A percentile compares a stretch with the other conserved stretches of the same genome.
Evolutionary conservation across 2,888 invertebrate genomes (phyloP).

Genomic region (Caenorhabditis uteleia): DNA sequence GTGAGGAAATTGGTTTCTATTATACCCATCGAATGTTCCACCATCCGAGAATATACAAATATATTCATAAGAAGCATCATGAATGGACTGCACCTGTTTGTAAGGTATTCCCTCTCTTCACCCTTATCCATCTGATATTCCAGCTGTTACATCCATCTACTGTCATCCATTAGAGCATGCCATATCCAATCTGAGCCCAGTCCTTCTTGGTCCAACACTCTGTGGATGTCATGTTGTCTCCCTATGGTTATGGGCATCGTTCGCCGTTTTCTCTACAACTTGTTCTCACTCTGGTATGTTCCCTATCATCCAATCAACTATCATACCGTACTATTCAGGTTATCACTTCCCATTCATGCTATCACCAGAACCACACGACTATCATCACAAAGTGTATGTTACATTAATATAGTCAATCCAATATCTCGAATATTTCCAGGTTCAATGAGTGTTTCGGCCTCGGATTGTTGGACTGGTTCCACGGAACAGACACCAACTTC

Average conservation of each 20-base stretch:
- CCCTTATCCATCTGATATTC: conserved; percentile 1
- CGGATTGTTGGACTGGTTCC: conserved; percentile 82
- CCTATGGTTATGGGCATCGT: conserved; percentile 77
- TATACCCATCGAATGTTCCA: conserved; percentile 84
- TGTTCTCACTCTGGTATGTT: conserved; percentile 80
- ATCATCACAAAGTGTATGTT: conserved; percentile 80
- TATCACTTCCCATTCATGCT: conserved; percentile 86
- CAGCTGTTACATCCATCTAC: conserved; percentile 57
- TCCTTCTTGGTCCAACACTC: conserved; percentile 74
- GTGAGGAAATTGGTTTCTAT: conserved; percentile 84
- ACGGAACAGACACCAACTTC: conserved; percentile 83
- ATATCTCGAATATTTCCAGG: conserved; percentile 72
- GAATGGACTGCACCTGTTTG: conserved; percentile 88
- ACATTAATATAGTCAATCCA: background rate
- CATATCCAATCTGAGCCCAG: conserved; percentile 80
- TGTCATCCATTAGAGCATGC: conserved; percentile 58
- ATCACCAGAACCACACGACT: conserved; percentile 86
- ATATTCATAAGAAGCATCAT: conserved; percentile 85
- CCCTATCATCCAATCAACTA: no score
- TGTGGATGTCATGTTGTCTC: conserved; percentile 80
- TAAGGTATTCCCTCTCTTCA: no score
- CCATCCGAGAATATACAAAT: conserved; percentile 79
- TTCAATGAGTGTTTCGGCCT: conserved; percentile 85
- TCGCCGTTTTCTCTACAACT: conserved; percentile 81
- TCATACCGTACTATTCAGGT: conserved; percentile 70